Evolutionary conservation across 2,888 invertebrate genomes (phyloP), one percentile per base, ranked within the genome.

Genomic region (Panopea generosa): DNA sequence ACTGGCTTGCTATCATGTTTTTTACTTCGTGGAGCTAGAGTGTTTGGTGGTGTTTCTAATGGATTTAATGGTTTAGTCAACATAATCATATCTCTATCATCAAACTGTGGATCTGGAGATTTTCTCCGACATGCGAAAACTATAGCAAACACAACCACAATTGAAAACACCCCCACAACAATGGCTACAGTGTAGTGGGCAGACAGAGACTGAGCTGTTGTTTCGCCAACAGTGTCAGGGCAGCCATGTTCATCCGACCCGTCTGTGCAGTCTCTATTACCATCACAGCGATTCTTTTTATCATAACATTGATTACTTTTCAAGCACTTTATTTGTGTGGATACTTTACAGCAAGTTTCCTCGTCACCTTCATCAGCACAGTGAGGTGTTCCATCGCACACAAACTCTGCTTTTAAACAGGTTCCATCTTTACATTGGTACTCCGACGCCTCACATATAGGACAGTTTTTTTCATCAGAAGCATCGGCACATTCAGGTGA

Each of bases 401-500:
- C 82, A 16, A 75, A 24, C 18, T 69, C 62, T 22, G 52, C 95
- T 95, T 16, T 95, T 93, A 90, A 87, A 70, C 90, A 90, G n/a
- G 78, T 67, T 0, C 88, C 87, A 81, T 87, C 87, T 33, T 71
- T 62, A 76, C 91, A 91, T 53, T 83, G 77, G 77, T 90, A 91
- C 61, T 91, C 85, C 14, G 79, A 76, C 7, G 69, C 53, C 62
- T 86, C 29, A 83, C 88, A 88, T 11, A 84, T 62, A 0, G 89
- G 85, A 81, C 92, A 92, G 73, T 89, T 83, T 27, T 78, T 73
- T 77, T 93, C 92, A 62, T 92, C 92, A 0, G 91, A 91, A n/a
- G 84, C 77, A 73, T 93, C 93, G 7, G 84, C 77, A 78, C 93
- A 93, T 69, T 93, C 92, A 1, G 87, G 60, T 84, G 97, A 96